Evolutionary conservation across 2,113 vertebrate species (phyloP).

Genomic region (Eira barbara): DNA sequence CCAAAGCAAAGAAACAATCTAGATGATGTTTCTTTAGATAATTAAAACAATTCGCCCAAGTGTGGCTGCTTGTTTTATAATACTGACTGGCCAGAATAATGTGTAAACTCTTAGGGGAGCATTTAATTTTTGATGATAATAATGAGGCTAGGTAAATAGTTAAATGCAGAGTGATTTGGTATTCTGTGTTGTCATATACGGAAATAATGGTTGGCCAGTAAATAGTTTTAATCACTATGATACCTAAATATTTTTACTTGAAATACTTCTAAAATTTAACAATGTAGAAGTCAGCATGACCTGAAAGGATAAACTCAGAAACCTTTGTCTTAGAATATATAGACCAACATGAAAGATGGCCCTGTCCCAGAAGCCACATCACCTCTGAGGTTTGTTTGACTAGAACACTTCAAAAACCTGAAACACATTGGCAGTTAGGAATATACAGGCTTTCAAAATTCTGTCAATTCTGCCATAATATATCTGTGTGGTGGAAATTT

Average conservation of each 20-base stretch:
- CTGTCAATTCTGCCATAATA: slow-evolving; percentile 1
- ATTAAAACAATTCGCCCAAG: neutral
- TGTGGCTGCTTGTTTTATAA: neutral
- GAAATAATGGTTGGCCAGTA: neutral
- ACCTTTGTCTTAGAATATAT: slow-evolving; percentile 14
- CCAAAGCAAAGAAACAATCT: neutral
- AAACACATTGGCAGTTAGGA: slow-evolving; percentile 34
- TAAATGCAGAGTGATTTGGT: neutral
- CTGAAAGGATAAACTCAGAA: neutral
- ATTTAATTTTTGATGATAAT: slow-evolving; percentile 10
- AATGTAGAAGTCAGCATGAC: neutral
- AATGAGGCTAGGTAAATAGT: neutral
- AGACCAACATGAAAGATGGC: neutral
- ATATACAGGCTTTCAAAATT: slow-evolving; percentile 26
- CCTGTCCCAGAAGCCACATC: slow-evolving; percentile 3
- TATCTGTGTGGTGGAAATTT: neutral
- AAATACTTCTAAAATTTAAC: neutral
- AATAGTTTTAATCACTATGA: neutral
- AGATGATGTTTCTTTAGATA: neutral
- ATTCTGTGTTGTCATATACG: neutral
- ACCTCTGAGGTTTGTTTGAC: slow-evolving; percentile 33
- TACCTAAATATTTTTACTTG: neutral
- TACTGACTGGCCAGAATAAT: neutral
- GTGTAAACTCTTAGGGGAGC: neutral
- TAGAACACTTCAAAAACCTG: slow-evolving; percentile 32